These are phyloP conservation scores for Danio albolineatus DNA, from an alignment of 2,797 vertebrate genomes.

Conservation along the genomic window DNA sequence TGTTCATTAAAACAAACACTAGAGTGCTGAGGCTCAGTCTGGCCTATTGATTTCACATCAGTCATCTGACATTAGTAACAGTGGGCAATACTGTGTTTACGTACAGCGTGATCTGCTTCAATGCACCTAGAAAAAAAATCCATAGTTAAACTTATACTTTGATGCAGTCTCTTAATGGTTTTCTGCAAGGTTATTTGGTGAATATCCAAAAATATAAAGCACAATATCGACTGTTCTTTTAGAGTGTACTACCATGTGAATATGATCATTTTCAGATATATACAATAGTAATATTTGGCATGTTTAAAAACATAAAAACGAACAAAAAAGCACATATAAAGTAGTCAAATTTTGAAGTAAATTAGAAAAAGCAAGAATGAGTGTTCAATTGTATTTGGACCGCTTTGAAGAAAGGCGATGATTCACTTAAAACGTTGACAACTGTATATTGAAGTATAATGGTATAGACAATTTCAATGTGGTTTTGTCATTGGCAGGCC, in stretches of 20 bases:
- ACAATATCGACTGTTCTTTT: background rate
- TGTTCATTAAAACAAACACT: conserved; percentile 37
- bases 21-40: conserved; percentile 37
- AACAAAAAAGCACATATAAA: too few species aligned
- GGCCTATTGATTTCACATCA: conserved; percentile 43
- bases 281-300: background rate
- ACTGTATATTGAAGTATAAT: too few species aligned
- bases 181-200: background rate
- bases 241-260: background rate
- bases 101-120: background rate
- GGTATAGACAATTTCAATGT: too few species aligned
- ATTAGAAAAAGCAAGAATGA: too few species aligned
- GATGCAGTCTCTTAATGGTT: background rate
- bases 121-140: background rate
- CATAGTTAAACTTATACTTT: background rate
- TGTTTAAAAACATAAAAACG: too few species aligned
- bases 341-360: background rate
- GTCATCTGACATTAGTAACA: conserved; percentile 22
- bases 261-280: background rate
- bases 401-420: too few species aligned
- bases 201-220: background rate
- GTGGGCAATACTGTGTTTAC: conserved; percentile 1
- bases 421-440: background rate
- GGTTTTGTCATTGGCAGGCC: too few species aligned
- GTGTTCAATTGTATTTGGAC: too few species aligned